phyloP scores from a whole-genome alignment of 2,113 vertebrate species.

The Erythrocercus mccallii region DNA sequence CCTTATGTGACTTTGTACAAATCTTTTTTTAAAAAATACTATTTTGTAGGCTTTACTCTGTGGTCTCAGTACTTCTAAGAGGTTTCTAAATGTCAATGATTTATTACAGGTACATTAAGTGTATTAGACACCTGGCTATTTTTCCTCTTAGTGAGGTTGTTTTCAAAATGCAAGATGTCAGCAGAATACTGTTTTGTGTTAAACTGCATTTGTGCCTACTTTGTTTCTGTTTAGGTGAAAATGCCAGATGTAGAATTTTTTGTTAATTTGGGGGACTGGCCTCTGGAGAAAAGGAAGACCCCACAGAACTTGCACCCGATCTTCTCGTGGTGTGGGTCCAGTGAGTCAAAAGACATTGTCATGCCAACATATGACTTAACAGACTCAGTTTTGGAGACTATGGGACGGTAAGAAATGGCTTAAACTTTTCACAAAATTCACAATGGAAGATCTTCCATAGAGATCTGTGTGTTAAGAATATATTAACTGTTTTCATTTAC shows the following conservation, averaged over 20 bases:
- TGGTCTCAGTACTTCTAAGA: background rate
- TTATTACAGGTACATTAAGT: background rate
- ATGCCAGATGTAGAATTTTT: slow-evolving; percentile 96
- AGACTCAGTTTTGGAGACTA: slow-evolving; percentile 94
- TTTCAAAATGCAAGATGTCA: background rate
- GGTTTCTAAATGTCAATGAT: background rate
- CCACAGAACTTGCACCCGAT: slow-evolving; percentile 84
- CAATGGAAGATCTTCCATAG: background rate
- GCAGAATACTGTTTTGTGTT: background rate
- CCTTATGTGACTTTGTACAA: background rate
- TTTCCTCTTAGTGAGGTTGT: background rate
- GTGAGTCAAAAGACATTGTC: slow-evolving; percentile 90
- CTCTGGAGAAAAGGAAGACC: slow-evolving; percentile 89
- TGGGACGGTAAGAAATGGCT: slow-evolving; percentile 85
- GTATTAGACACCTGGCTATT: background rate
- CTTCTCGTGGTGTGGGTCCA: slow-evolving; percentile 98
- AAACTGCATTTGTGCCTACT: background rate
- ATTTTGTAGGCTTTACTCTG: background rate
- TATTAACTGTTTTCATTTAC: background rate
- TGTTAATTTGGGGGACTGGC: slow-evolving; percentile 97
- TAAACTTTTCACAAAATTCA: background rate
- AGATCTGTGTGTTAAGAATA: background rate
- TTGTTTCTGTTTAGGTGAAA: slow-evolving; percentile 78
- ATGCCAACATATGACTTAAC: slow-evolving; percentile 98
- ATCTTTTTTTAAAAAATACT: background rate